Base-by-base conservation (phyloP, 2,888 invertebrate species). In the Aspidiotus rigidus region DNA sequence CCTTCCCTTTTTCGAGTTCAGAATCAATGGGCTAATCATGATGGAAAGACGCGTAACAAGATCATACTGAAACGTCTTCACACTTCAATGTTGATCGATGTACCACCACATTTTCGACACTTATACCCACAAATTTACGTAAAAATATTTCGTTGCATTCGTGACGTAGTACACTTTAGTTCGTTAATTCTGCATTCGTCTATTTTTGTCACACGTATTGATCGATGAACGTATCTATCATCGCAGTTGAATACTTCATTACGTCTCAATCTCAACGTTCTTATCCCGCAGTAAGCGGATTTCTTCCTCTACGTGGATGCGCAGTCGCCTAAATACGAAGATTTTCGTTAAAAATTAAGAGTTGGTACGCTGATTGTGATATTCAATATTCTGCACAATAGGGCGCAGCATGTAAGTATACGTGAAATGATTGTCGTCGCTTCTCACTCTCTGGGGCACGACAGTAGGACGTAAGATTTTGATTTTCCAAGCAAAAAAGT, bases 51-150 rank as follows among this genome's bases (percentile, higher is more conserved):
- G 3, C 2, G 49, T 49, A 49, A 49, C 2, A 6, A 49, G 49
- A 49, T 49, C 49, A 49, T 49, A 49, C n/a, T 49, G 49, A 13
- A n/a, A 49, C 49, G 49, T 49, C 49, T 49, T 49, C 49, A 49
- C 49, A 49, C 49, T 49, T 49, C 49, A n/a, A n/a, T n/a, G 49
- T 49, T 49, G 49, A 49, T 49, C 49, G 49, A 49, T 49, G 49
- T n/a, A 28, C 28, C 28, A 28, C 28, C 28, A 28, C 28, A 28
- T 28, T 28, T 49, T n/a, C 11, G 49, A 49, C n/a, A 49, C n/a
- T 13, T 49, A 49, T 11, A 49, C n/a, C n/a, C n/a, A 13, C 49
- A 49, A n/a, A 11, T n/a, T 49, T 49, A 49, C n/a, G 49, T 49
- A 13, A 13, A 28, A 49, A 1, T 49, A 11, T n/a, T 49, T 49